Percentiles rank a stretch among this genome's conserved stretches.
Conservation (phyloP, 2,113 vertebrate genomes). For the Atherinomorus stipes region DNA sequence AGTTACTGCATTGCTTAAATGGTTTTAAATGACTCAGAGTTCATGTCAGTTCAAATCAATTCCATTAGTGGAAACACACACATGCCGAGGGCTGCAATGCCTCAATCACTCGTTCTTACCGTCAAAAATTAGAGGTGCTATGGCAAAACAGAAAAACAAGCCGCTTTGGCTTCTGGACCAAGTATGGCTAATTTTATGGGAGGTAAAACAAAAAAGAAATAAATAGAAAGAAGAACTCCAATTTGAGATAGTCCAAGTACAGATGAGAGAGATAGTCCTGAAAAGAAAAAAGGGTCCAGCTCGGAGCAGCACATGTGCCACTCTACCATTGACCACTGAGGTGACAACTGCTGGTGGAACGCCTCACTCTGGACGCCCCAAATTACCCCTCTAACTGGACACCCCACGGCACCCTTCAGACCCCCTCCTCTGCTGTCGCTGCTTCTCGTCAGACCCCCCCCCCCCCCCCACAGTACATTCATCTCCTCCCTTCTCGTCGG, state of each 20-base stretch:
- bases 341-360: constrained; percentile 74
- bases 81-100: background rate
- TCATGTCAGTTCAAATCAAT: constrained; percentile 28
- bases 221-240: constrained; percentile 4
- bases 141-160: constrained; percentile 3
- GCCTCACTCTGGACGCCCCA: constrained; percentile 60
- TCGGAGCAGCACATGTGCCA: constrained; percentile 61
- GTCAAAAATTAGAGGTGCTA: constrained; percentile 38
- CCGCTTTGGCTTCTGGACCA: background rate
- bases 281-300: constrained; percentile 15
- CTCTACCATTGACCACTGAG: constrained; percentile 52
- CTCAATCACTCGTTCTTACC: constrained; percentile 59
- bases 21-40: constrained; percentile 4
- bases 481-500: constrained; percentile 12
- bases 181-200: constrained; percentile 11
- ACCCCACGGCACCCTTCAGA: constrained; percentile 15
- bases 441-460: constrained; percentile 33
- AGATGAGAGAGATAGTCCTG: constrained; percentile 42
- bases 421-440: constrained; percentile 23
- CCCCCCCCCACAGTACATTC: constrained; percentile 16
- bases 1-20: constrained; percentile 5
- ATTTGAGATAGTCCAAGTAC: constrained; percentile 51
- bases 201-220: background rate
- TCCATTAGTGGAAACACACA: constrained; percentile 11
- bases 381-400: constrained; percentile 54